A percentile compares a stretch with the other conserved stretches of the same genome.
Conservation (phyloP, 2,888 invertebrate genomes). For the Heliconius cydno region DNA sequence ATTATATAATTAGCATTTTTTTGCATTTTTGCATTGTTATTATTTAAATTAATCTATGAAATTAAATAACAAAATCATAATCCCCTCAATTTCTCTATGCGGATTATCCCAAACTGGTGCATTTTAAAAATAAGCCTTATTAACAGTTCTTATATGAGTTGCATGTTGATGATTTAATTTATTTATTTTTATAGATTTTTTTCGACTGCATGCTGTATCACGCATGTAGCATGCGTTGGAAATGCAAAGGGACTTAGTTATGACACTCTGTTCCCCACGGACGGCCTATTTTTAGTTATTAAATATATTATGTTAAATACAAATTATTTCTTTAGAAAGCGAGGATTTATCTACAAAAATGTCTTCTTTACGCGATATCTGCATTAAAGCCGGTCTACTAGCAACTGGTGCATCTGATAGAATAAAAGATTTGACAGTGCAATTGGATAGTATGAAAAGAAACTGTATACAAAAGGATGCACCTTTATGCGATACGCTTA, state of each 20-base stretch:
- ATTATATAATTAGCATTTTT: too few species aligned
- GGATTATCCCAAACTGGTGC: not conserved
- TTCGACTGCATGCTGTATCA: too few species aligned
- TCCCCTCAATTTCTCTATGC: not conserved
- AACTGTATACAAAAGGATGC: constrained; percentile 88
- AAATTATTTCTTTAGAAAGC: constrained; percentile 76
- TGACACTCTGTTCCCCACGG: too few species aligned
- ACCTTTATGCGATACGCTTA: constrained; percentile 89
- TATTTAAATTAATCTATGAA: too few species aligned
- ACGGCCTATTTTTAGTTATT: too few species aligned
- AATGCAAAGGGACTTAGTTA: too few species aligned
- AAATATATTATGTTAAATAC: not conserved
- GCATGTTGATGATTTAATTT: not conserved
- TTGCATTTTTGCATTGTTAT: too few species aligned
- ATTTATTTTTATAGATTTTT: not conserved
- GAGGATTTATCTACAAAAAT: constrained; percentile 83
- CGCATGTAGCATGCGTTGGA: too few species aligned
- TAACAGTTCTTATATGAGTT: not conserved
- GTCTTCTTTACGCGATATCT: constrained; percentile 81
- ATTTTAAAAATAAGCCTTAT: not conserved
- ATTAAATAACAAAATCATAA: too few species aligned
- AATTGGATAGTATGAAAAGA: constrained; percentile 84
- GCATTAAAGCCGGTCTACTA: constrained; percentile 80
- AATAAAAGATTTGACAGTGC: constrained; percentile 83
- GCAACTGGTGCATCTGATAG: constrained; percentile 83